These are phyloP conservation scores for Clarias gariepinus DNA, from an alignment of 2,113 vertebrate species.

Conservation along the genomic window DNA sequence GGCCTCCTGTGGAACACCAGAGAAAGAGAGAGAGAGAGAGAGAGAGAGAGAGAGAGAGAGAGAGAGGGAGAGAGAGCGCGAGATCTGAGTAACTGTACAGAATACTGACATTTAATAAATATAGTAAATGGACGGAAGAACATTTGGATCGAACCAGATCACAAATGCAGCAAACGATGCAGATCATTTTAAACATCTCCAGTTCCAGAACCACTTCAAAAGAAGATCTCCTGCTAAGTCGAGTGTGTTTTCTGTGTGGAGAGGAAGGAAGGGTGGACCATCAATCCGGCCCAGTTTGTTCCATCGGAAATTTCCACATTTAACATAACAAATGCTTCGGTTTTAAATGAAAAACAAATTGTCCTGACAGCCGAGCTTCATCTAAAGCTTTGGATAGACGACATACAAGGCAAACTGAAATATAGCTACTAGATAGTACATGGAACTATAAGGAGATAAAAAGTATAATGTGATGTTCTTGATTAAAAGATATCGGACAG, in stretches of 20 bases:
- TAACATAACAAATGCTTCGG: not conserved
- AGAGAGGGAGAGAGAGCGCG: not conserved
- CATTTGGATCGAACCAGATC: constrained; percentile 52
- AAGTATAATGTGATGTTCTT: not conserved
- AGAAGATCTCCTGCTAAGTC: constrained; percentile 23
- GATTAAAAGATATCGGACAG: no score
- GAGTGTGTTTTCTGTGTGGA: not conserved
- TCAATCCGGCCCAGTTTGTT: constrained; percentile 5
- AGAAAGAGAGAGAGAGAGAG: not conserved
- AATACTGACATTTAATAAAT: not conserved
- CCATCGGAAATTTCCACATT: constrained; percentile 14
- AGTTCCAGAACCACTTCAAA: constrained; percentile 23
- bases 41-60: not conserved
- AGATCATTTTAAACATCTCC: not conserved
- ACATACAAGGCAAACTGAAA: not conserved
- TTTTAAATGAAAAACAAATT: not conserved
- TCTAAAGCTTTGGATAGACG: not conserved
- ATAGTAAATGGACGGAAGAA: not conserved
- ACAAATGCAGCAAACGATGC: not conserved
- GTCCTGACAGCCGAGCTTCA: not conserved
- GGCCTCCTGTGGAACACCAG: constrained; percentile 79
- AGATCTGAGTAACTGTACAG: constrained; percentile 12
- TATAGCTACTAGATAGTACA: not conserved
- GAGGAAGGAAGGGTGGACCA: constrained; percentile 32
- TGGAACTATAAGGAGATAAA: not conserved